Base-by-base conservation (phyloP, 2,888 invertebrate species). In the Allacma fusca region DNA sequence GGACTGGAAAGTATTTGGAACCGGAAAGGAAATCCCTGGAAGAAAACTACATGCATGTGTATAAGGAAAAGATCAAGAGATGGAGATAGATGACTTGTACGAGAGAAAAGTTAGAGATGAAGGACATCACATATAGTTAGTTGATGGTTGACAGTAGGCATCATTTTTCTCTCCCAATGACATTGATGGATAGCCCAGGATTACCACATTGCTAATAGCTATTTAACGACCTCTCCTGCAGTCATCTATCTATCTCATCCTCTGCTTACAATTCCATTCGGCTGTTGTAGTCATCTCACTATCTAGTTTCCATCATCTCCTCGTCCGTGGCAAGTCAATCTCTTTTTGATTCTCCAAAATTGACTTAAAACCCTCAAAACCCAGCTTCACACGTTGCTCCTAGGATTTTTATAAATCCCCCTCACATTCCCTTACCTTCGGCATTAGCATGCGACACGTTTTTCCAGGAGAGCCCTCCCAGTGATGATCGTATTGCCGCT, bases 181-280 rank as follows among this genome's bases (percentile, higher is more conserved):
- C 78, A 79, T 21, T 78, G 78, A 79, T 79, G 50, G 76, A 79
- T 79, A 68, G 76, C 43, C 67, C 19, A 26, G 73, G 76, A 76
- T 72, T 79, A 76, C 67, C 69, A 74, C 68, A 68, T 72, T 72
- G 73, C 76, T 79, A 79, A 79, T 79, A 79, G 79, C 74, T 79
- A 79, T 79, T 79, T 79, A 79, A 79, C 76, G 79, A 79, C 76
- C 76, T 73, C 64, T 64, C 28, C 62, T 57, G 19, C 50, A 57
- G 67, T 76, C 76, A 72, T 72, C 72, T 59, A 71, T 71, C 71
- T 71, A 59, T n/a, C 72, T 72, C 70, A 70, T 40, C 70, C 43
- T 70, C 43, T 59, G 29, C 59, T 44, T 62, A 62, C 62, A 62
- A 62, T 26, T 62, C 62, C 62, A 62, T 62, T 62, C 62, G 4